phyloP scores from a whole-genome alignment of 2,888 invertebrate genomes.

The Macaria notata region DNA sequence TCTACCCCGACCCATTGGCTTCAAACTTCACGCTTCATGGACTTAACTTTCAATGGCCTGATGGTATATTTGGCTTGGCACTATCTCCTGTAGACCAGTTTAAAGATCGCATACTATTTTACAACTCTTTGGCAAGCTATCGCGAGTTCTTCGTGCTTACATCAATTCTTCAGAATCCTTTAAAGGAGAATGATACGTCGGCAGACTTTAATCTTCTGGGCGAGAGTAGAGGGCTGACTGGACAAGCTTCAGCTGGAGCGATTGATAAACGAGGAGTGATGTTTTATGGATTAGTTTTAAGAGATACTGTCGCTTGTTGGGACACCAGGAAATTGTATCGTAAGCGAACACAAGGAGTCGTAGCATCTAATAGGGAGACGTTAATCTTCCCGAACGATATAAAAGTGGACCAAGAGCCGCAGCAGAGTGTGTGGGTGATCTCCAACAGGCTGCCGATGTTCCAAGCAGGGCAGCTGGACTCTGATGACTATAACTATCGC shows the following conservation, averaged over 20 bases:
- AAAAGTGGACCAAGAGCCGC: slow-evolving; percentile 86
- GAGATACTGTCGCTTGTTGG: slow-evolving; percentile 91
- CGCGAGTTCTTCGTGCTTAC: slow-evolving; percentile 89
- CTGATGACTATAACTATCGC: slow-evolving; percentile 87
- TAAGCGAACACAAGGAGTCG: slow-evolving; percentile 82
- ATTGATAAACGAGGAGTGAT: slow-evolving; percentile 88
- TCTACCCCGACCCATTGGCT: slow-evolving; percentile 88
- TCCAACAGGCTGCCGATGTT: slow-evolving; percentile 89
- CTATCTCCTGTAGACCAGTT: slow-evolving; percentile 80
- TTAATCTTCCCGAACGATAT: slow-evolving; percentile 92
- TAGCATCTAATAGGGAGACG: slow-evolving; percentile 84
- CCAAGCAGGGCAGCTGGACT: slow-evolving; percentile 84
- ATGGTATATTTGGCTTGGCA: slow-evolving; percentile 90
- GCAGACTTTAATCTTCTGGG: slow-evolving; percentile 63
- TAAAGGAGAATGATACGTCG: slow-evolving; percentile 55
- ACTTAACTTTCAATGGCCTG: slow-evolving; percentile 90
- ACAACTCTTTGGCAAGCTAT: slow-evolving; percentile 92
- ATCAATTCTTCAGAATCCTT: slow-evolving; percentile 84
- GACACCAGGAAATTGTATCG: slow-evolving; percentile 87
- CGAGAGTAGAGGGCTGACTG: slow-evolving; percentile 81
- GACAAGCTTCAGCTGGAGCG: slow-evolving; percentile 89
- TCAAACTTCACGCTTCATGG: slow-evolving; percentile 89
- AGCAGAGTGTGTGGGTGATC: slow-evolving; percentile 89
- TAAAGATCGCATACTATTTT: slow-evolving; percentile 86
- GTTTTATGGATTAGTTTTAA: slow-evolving; percentile 90